These are phyloP conservation scores for Rhinogobio ventralis DNA, from an alignment of 2,797 vertebrate species.

Conservation along the genomic window DNA sequence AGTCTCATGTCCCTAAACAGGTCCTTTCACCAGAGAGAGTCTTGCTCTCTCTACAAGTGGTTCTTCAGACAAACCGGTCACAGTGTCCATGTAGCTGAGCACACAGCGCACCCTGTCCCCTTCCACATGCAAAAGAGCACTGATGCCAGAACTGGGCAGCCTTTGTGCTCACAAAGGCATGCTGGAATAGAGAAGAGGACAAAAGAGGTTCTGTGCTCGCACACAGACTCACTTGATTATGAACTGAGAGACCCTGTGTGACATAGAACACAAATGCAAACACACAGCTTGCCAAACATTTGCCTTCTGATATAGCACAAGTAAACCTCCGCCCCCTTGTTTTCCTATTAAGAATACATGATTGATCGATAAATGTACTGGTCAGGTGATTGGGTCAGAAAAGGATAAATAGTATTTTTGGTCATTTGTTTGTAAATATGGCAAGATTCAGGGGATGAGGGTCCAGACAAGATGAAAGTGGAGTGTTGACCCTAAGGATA, in stretches of 20 bases:
- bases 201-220: conserved; percentile 54
- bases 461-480: neutral
- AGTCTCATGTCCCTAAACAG: neutral
- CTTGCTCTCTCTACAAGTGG: conserved; percentile 21
- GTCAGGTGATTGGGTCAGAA: neutral
- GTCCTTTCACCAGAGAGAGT: conserved; percentile 18
- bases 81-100: neutral
- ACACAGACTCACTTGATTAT: conserved; percentile 42
- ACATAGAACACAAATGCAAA: conserved; percentile 32
- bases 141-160: conserved; percentile 51
- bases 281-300: conserved; percentile 33
- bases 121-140: conserved; percentile 6
- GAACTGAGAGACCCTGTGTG: conserved; percentile 22
- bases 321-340: neutral
- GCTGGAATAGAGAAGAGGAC: conserved; percentile 43
- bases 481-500: neutral
- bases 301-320: conserved; percentile 19
- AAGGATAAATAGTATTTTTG: neutral
- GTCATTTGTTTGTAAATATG: neutral
- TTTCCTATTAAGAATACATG: neutral
- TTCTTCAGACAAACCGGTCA: conserved; percentile 2
- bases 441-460: neutral
- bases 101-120: conserved; percentile 40
- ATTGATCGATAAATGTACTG: neutral
- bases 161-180: conserved; percentile 55